Percentiles rank a stretch among this genome's conserved stretches.
Conservation (phyloP, 1,140 invertebrate genomes). For the Drosophila biarmipes region DNA sequence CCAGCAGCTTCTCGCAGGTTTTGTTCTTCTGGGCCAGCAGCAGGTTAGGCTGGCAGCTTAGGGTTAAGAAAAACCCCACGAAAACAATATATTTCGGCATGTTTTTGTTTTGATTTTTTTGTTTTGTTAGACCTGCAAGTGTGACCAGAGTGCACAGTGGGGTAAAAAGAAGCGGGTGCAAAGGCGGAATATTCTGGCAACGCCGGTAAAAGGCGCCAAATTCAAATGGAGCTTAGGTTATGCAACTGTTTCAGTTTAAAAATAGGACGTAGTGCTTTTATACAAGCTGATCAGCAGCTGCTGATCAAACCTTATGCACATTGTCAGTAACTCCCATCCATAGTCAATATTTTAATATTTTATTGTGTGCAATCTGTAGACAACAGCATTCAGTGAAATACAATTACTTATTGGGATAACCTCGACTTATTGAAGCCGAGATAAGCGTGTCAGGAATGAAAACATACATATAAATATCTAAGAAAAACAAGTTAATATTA, state of each 20-base stretch:
- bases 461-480: neutral
- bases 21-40: neutral
- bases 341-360: neutral
- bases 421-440: neutral
- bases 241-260: neutral
- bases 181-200: neutral
- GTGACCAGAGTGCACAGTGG: neutral
- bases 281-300: neutral
- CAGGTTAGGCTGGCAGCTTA: neutral
- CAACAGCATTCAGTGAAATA: neutral
- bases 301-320: neutral
- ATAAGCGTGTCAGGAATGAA: neutral
- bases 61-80: neutral
- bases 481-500: too few relatives aligned
- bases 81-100: constrained; percentile 15
- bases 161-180: neutral
- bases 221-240: neutral
- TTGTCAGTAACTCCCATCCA: neutral
- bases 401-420: neutral
- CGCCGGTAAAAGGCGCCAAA: neutral
- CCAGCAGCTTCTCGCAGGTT: constrained; percentile 10
- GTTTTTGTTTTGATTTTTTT: constrained; percentile 14
- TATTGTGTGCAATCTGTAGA: neutral
- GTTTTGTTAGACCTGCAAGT: neutral
- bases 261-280: neutral